Evolutionary conservation across 2,888 invertebrate genomes (phyloP), one percentile per base, ranked within the genome.

Genomic region (Parnassius smintheus): DNA sequence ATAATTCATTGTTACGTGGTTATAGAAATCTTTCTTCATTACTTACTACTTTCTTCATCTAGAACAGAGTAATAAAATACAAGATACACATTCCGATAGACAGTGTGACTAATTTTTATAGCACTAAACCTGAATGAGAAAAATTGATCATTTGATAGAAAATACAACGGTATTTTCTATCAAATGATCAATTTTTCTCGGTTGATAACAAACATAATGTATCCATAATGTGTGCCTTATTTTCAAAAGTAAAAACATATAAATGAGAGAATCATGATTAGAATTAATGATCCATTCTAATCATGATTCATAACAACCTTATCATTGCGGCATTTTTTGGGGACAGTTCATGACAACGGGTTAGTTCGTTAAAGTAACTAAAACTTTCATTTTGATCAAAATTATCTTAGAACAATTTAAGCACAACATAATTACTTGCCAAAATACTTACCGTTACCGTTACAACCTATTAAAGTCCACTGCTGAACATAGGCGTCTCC

Each of bases 1-100:
- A 18, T 18, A 18, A 18, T 18, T 18, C 18, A 18, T 18, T 18
- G 18, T 18, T 0, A 18, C 18, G 18, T 18, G 18, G 18, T 18
- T 18, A 18, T 18, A 18, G 18, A 18, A 18, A 18, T 18, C 18
- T 18, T 18, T 18, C 18, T 18, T 18, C 18, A 18, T 18, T 18
- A 18, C 18, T 18, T 18, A 18, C 51, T 12, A 25, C 2, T 52
- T 18, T 59, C 45, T 9, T 56, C 18, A n/a, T 1, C 13, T 25
- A 35, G 18, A n/a, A 13, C 22, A 10, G 7, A 25, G 62, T n/a
- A 48, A 57, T 62, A 57, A 57, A 57, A 62, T 44, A 35, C 44
- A 49, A 52, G 25, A 52, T 52, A 48, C 45, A 53, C 52, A 61
- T 52, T 57, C 53, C 25, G 18, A 13, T n/a, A 57, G 57, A n/a